Percentiles rank a stretch among this genome's conserved stretches.
These are phyloP conservation scores for Balearica regulorum DNA, from an alignment of 2,797 vertebrate species.

Conservation along the genomic window DNA sequence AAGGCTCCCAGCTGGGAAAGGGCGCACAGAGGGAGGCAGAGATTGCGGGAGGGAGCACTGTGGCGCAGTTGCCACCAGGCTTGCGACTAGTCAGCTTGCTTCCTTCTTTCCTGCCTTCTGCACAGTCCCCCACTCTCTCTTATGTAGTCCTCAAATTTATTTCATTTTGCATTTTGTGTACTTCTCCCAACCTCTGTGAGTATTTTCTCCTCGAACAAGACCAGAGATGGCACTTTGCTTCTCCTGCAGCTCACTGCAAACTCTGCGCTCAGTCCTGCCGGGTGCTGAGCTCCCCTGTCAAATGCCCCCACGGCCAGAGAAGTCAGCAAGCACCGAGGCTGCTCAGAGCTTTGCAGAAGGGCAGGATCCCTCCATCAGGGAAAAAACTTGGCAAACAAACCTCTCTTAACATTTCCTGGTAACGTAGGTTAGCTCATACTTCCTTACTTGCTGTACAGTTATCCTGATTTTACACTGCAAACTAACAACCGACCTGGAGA, in stretches of 20 bases:
- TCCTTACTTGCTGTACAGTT: neutral
- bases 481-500: neutral
- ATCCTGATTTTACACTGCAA: neutral
- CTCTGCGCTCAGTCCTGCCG: neutral
- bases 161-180: neutral
- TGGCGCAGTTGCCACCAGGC: neutral
- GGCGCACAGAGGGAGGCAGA: neutral
- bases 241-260: neutral
- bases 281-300: neutral
- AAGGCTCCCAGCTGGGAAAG: neutral
- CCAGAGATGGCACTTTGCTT: neutral
- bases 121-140: neutral
- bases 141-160: neutral
- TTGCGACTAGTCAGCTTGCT: neutral
- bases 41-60: neutral
- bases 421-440: neutral
- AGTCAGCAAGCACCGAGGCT: neutral
- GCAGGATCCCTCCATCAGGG: neutral
- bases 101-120: neutral
- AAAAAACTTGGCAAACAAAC: neutral
- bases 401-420: neutral
- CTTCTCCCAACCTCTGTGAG: neutral
- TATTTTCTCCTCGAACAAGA: neutral
- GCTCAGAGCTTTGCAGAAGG: neutral
- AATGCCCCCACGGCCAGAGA: neutral